phyloP scores from a whole-genome alignment of 2,113 vertebrate species.

The Morone saxatilis region DNA sequence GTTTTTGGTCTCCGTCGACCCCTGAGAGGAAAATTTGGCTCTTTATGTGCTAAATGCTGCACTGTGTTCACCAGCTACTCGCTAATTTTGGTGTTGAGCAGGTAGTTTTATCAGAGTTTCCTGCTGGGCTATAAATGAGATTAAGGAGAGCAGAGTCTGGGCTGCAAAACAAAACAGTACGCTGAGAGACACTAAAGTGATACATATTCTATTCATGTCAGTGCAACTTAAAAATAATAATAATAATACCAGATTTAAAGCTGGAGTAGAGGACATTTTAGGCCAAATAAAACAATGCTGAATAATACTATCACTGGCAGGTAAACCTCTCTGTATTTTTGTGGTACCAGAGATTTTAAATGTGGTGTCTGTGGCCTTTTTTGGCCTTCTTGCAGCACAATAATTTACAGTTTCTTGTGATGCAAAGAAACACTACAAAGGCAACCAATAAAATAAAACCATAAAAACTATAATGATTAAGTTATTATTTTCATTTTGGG shows the following conservation, averaged over 20 bases:
- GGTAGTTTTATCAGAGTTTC: not conserved
- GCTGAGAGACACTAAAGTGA: not conserved
- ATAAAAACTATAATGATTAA: not conserved
- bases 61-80: not conserved
- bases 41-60: too few species aligned
- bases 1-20: not conserved
- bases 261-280: too few species aligned
- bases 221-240: not conserved
- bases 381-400: too few species aligned
- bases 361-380: too few species aligned
- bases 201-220: too few species aligned
- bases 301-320: too few species aligned
- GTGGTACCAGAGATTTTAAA: too few species aligned
- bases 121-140: not conserved
- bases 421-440: too few species aligned
- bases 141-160: not conserved
- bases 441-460: too few species aligned
- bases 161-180: not conserved
- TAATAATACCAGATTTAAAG: not conserved
- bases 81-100: not conserved
- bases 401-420: too few species aligned
- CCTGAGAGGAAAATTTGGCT: not conserved
- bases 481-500: not conserved
- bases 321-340: too few species aligned
- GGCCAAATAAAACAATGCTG: too few species aligned